phyloP scores from a whole-genome alignment of 23 tunicate genomes.

The Trididemnum clinides region DNA sequence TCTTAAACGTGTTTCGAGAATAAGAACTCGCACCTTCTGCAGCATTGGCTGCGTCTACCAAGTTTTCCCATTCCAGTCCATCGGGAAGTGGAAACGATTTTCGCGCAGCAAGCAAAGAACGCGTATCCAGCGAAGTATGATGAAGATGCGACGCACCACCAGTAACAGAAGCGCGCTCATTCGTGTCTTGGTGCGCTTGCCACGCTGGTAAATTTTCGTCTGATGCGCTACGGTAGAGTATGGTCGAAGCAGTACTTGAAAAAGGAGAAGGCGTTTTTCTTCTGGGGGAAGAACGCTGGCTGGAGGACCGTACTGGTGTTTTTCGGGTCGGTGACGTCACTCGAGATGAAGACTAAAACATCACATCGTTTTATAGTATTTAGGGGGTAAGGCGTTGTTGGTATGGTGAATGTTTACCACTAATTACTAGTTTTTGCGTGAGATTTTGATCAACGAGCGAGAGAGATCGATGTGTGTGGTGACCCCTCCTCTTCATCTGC shows the following conservation, averaged over 20 bases:
- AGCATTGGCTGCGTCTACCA: conserved; percentile 53
- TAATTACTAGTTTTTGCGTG: too few relatives aligned
- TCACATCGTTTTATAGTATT: too few relatives aligned
- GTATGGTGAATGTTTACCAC: too few relatives aligned
- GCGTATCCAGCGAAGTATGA: too few relatives aligned
- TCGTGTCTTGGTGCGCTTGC: background rate
- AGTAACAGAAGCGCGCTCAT: background rate
- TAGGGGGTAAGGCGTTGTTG: too few relatives aligned
- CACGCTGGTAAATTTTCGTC: conserved; percentile 20
- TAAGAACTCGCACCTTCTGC: conserved; percentile 54
- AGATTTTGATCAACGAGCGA: too few relatives aligned
- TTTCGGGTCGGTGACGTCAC: conserved; percentile 4
- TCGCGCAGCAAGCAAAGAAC: background rate
- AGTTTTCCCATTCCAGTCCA: conserved; percentile 29
- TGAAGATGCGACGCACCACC: too few relatives aligned
- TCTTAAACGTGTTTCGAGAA: too few relatives aligned
- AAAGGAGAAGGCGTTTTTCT: background rate
- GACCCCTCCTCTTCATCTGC: too few relatives aligned
- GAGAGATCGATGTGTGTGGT: too few relatives aligned
- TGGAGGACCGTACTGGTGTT: conserved; percentile 34
- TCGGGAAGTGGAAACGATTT: conserved; percentile 28
- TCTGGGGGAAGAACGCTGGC: conserved; percentile 31
- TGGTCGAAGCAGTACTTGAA: background rate
- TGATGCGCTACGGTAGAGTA: conserved; percentile 42
- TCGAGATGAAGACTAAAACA: too few relatives aligned